Conservation (phyloP, 2,797 vertebrate species). For the Eurystomus glaucurus region DNA sequence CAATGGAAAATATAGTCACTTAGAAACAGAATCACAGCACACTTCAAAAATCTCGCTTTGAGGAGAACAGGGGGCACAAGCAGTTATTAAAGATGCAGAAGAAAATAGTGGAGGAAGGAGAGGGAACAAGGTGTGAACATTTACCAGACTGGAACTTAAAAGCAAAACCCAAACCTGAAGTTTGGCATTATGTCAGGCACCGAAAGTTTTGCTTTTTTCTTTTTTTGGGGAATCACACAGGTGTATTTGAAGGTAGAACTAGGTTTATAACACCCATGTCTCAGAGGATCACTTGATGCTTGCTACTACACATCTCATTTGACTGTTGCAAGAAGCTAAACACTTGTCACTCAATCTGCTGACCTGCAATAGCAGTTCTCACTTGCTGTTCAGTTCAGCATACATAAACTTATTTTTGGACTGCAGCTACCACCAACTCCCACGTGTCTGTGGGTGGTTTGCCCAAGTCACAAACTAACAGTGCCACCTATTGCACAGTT, state of each 20-base stretch:
- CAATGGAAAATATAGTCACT: neutral
- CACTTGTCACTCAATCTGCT: neutral
- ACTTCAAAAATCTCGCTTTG: neutral
- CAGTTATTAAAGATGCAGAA: neutral
- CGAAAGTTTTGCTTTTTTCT: neutral
- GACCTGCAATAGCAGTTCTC: neutral
- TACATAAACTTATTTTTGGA: neutral
- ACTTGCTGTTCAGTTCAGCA: neutral
- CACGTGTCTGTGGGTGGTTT: neutral
- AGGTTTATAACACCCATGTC: neutral
- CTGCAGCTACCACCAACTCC: neutral
- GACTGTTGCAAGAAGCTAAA: neutral
- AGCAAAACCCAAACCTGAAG: neutral
- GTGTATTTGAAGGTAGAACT: neutral
- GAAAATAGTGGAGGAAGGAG: neutral
- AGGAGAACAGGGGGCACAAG: neutral
- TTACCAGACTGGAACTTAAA: neutral
- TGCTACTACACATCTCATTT: neutral
- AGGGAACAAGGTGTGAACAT: neutral
- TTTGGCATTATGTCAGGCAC: too few species aligned
- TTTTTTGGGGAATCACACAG: neutral
- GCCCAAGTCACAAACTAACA: neutral
- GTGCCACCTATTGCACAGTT: slow-evolving; percentile 23
- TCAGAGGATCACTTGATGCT: neutral
- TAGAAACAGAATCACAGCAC: neutral